Base-by-base conservation (phyloP, 1,140 invertebrate species). In the Kradibia gibbosae region DNA sequence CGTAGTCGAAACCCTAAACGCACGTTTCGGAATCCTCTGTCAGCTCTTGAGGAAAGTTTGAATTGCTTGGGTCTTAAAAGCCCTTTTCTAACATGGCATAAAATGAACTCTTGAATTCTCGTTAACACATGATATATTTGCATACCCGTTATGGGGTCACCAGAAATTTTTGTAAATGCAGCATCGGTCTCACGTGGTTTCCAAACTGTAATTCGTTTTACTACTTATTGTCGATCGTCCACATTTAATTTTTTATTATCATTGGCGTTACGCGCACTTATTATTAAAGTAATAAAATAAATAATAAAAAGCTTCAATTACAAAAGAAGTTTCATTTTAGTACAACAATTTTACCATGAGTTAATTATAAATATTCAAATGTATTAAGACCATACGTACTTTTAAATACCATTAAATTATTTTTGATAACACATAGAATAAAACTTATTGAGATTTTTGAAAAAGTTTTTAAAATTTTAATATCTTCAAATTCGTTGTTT, bases 51-150 rank as follows among this genome's bases (percentile, higher is more conserved):
- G 17, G 31, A 34, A 71, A 79, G 65, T 79, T 79, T 79, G 77
- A 72, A 79, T 79, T 71, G 67, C 34, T 50, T 25, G 34, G 39
- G 57, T 25, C 67, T 57, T 42, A 50, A 70, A 78, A 53, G 62
- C 48, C 31, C 22, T 3, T 31, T 31, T n/a, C 25, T 39, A 39
- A 31, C 20, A 8, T 67, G 17, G 5, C 57, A 17, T 45, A 39
- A 78, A 78, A 70, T 57, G 65, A 62, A 4, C 20, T 71, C 70
- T 80, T n/a, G 67, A 60, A 80, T 80, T 62, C 48, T 72, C 50
- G 67, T 79, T 77, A 76, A 36, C 25, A 7, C 17, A 34, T 65
- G 28, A 77, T 77, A 67, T 50, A 60, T 75, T 45, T 42, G 45
- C 15, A 3, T 28, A 31, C 20, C 20, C 0, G 13, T 1, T 34